Evolutionary conservation across 1,140 invertebrate genomes (phyloP), one percentile per base, ranked within the genome.

Genomic region (Brachionus koreanus): DNA sequence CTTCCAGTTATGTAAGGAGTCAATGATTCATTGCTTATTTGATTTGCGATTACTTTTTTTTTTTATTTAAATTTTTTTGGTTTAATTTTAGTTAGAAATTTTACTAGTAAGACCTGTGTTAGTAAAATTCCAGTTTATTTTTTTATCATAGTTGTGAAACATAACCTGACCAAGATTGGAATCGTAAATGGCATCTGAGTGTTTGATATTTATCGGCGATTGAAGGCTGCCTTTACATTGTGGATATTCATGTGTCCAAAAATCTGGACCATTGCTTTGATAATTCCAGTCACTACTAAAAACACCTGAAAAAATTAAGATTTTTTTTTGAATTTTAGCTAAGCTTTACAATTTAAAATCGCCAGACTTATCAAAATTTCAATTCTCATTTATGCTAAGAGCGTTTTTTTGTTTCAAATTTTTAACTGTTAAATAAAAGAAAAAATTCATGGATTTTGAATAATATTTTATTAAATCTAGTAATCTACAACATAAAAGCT

Each of bases 121-220:
- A 16, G 49, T 37, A 1, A 79, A 10, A 19, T 35, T 79, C 49
- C 49, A 79, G 2, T 43, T 23, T 43, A 61, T 61, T 10, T n/a
- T 4, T 65, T 29, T 39, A n/a, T 79, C 61, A 65, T 35, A 79
- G 39, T 65, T 43, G 13, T 42, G 16, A 37, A 79, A 79, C 9
- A 6, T 65, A 19, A 79, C n/a, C 5, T 61, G 13, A 12, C 12
- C 25, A 10, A 79, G 29, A 6, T 39, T 13, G 9, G 46, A 25
- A 42, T 79, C 49, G n/a, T 52, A 61, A 61, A 61, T 6, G n/a
- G 61, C 76, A 13, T 61, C 57, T 2, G 76, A 61, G 61, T 39
- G 19, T 19, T 79, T 25, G 5, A 79, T 79, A n/a, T 79, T 79
- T 57, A 79, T 79, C 9, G 76, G 76, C 2, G 76, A 79, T 25